These are phyloP conservation scores for Eulemur coronatus DNA, from an alignment of 2,797 vertebrate genomes.

Conservation along the genomic window DNA sequence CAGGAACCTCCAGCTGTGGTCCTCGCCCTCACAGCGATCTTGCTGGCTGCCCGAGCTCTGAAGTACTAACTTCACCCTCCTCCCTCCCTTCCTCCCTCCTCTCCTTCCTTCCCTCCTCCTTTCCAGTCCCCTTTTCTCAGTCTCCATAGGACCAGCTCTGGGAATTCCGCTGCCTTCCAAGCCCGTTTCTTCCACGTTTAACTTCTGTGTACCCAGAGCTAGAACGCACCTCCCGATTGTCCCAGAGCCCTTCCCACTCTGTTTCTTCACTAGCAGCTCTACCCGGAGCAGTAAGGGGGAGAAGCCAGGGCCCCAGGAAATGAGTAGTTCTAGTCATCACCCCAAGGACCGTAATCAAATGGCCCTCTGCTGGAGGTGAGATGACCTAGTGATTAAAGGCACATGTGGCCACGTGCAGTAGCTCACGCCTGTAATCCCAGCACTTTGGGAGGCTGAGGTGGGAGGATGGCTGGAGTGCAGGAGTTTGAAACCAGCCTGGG, in stretches of 20 bases:
- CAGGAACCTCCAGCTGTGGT: background rate
- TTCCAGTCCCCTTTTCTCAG: no score
- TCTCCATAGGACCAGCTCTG: background rate
- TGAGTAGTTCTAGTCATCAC: background rate
- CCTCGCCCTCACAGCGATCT: background rate
- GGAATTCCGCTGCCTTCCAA: background rate
- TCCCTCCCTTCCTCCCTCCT: background rate
- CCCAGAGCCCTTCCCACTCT: background rate
- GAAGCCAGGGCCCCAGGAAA: background rate
- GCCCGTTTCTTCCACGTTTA: background rate
- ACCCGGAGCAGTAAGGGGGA: background rate
- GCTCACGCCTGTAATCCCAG: no score
- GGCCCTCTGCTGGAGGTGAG: background rate
- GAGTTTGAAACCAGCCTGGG: no score
- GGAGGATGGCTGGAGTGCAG: no score
- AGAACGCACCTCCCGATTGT: background rate
- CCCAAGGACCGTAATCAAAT: background rate
- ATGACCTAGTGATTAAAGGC: background rate
- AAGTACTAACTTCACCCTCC: background rate
- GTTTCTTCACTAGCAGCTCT: background rate
- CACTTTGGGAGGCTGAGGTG: no score
- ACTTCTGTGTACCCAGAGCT: background rate
- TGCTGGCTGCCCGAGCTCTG: background rate
- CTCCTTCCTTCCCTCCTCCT: no score
- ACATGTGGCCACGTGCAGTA: background rate